These are phyloP conservation scores for Brenthis hecate DNA, from an alignment of 2,888 invertebrate species.

Conservation along the genomic window DNA sequence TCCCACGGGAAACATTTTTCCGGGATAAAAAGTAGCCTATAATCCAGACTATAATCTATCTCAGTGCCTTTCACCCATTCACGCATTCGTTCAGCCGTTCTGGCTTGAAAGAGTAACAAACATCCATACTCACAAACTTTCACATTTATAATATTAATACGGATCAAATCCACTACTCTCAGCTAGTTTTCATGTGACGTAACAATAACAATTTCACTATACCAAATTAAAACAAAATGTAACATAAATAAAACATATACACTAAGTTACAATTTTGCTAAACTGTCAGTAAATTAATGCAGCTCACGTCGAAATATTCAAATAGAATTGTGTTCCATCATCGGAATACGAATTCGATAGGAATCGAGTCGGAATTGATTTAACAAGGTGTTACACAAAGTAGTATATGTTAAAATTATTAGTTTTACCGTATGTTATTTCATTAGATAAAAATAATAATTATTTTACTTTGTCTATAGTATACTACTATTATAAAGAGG, in stretches of 20 bases:
- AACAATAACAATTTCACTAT: slow-evolving; percentile 41
- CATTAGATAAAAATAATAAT: not conserved
- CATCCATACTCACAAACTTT: too few relatives aligned
- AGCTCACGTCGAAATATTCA: slow-evolving; percentile 72
- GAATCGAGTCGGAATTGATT: slow-evolving; percentile 55
- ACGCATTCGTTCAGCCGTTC: too few relatives aligned
- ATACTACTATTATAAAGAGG: too few relatives aligned
- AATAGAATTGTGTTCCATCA: slow-evolving; percentile 70
- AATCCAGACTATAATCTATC: too few relatives aligned
- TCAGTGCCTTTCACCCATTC: too few relatives aligned
- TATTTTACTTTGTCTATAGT: not conserved
- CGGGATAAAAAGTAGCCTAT: too few relatives aligned
- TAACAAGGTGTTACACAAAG: slow-evolving; percentile 60
- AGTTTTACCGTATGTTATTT: not conserved
- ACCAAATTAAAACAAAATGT: slow-evolving; percentile 63
- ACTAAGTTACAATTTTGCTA: slow-evolving; percentile 70
- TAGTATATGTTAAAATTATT: not conserved
- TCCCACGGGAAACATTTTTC: too few relatives aligned
- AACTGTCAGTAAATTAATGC: slow-evolving; percentile 69
- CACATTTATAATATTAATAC: too few relatives aligned
- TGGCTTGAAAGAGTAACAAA: too few relatives aligned
- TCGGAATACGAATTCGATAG: slow-evolving; percentile 62
- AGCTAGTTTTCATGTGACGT: too few relatives aligned
- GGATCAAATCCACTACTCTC: too few relatives aligned
- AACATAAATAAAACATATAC: slow-evolving; percentile 74